Evolutionary conservation across 2,797 vertebrate species (phyloP), one percentile per base, ranked within the genome.

Genomic region (Sebastes glaucus): DNA sequence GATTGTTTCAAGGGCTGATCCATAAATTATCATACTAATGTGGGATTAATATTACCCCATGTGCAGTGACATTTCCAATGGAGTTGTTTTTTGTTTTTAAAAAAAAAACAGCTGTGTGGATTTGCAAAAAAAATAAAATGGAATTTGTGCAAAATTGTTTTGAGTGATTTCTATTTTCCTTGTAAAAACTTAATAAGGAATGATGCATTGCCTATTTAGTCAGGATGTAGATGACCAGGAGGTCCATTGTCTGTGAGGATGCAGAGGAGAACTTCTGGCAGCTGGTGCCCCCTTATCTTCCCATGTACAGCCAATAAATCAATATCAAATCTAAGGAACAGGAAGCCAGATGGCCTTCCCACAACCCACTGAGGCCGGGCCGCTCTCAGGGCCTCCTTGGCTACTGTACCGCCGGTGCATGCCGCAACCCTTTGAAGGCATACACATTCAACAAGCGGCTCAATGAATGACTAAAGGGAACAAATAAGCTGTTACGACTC

Each of bases 391-490:
- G 89, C 87, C 92, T 91, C 89, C 90, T 85, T 33, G 80, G 95
- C 95, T 96, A 96, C 96, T 95, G 96, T 96, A 96, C 93, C 88
- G 23, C 88, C 18, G 77, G 84, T 84, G 88, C 91, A 93, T 83
- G 92, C 88, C 81, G 88, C 90, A 79, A 53, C 63, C 93, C 96
- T 96, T 96, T 96, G 96, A 96, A 96, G 96, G 89, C 94, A 94
- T 94, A 95, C 90, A 95, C 93, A 95, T 96, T 95, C 95, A 96
- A 95, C 93, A 91, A 92, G 92, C 88, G 77, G 90, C 74, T 93
- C 92, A 94, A 95, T 95, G 95, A 96, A 96, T 96, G 95, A 95
- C 96, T 96, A 96, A 96, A 96, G 94, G 94, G 95, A 95, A 96
- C 95, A 96, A 96, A 96, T 96, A 96, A 95, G 95, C 94, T 93